Percentiles rank a stretch among this genome's conserved stretches.
Conservation (phyloP, 2,113 vertebrate species). For the Pomatorhinus ruficollis region DNA sequence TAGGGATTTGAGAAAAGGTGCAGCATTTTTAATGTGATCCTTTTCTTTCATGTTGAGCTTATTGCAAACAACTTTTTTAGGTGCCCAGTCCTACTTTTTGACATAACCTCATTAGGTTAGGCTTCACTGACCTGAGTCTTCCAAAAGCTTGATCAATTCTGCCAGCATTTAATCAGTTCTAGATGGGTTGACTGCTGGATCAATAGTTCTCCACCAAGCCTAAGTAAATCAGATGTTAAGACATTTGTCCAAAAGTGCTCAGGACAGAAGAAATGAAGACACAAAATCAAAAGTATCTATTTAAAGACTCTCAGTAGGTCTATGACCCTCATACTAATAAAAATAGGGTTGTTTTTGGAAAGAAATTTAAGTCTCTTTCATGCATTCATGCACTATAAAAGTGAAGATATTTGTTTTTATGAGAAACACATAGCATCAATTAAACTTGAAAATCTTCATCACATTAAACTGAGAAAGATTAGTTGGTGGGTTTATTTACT, state of each 20-base stretch:
- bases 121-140: not conserved
- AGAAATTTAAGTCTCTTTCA: not conserved
- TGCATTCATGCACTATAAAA: not conserved
- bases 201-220: not conserved
- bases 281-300: not conserved
- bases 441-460: not conserved
- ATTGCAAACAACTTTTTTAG: not conserved
- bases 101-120: not conserved
- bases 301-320: not conserved
- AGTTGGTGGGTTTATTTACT: not conserved
- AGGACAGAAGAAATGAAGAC: not conserved
- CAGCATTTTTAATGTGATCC: not conserved
- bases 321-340: not conserved
- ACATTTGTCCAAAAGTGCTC: not conserved
- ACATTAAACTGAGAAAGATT: not conserved
- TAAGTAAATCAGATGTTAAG: not conserved
- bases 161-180: not conserved
- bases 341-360: rapidly evolving
- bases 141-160: not conserved
- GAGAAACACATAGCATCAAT: not conserved
- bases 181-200: not conserved
- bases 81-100: not conserved
- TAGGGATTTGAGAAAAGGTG: not conserved
- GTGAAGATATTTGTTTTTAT: not conserved
- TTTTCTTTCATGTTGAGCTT: not conserved